phyloP scores from a whole-genome alignment of 2,113 vertebrate species.

The Gasterosteus aculeatus region DNA sequence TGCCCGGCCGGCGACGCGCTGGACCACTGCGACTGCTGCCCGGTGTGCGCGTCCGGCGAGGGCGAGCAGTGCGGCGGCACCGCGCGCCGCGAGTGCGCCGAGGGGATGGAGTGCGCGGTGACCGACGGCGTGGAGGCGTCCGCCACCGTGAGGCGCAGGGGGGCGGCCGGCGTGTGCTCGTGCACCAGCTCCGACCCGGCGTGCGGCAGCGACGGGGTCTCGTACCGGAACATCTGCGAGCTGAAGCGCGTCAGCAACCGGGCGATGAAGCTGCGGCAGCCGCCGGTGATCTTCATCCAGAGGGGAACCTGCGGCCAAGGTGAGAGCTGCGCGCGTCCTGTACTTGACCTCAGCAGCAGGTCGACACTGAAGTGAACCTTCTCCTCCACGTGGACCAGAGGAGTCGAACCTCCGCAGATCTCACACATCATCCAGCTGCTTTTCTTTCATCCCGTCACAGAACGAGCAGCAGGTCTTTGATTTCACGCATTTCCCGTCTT shows the following conservation, averaged over 20 bases:
- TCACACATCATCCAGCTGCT: not conserved
- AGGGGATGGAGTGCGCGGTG: constrained; percentile 84
- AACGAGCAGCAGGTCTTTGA: not conserved
- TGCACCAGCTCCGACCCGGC: constrained; percentile 86
- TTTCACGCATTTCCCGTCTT: no score
- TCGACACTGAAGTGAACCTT: not conserved
- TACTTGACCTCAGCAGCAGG: constrained; percentile 22
- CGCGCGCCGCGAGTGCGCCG: constrained; percentile 83
- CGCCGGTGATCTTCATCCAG: constrained; percentile 90
- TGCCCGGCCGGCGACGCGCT: constrained; percentile 80
- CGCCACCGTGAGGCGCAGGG: constrained; percentile 84
- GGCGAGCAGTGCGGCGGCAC: constrained; percentile 84
- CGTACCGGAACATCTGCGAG: constrained; percentile 89
- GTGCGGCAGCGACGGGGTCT: constrained; percentile 92
- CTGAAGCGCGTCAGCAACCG: constrained; percentile 87
- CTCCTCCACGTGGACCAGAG: not conserved
- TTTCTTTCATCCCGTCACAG: no score
- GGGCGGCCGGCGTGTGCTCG: constrained; percentile 82
- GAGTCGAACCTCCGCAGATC: no score
- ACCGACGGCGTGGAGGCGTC: constrained; percentile 82
- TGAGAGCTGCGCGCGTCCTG: constrained; percentile 56
- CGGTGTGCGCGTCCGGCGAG: constrained; percentile 87
- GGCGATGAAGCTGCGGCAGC: constrained; percentile 80
- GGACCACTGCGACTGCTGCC: constrained; percentile 90
- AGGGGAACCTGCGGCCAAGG: constrained; percentile 90